Base-by-base conservation (phyloP, 2,888 invertebrate genomes). In the Dolichopus griseipennis region DNA sequence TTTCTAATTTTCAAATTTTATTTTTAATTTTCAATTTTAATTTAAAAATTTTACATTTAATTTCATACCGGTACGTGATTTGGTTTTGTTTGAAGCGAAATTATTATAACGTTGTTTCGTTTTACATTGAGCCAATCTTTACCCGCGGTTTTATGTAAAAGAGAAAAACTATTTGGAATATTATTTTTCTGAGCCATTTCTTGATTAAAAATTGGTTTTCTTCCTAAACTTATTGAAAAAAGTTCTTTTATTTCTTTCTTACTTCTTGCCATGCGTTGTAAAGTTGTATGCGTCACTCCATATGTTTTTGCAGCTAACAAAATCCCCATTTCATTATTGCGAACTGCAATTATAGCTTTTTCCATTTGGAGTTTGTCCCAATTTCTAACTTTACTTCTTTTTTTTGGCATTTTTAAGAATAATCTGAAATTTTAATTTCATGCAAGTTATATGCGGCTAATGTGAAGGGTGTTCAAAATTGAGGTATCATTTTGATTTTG, bases 181-280 rank as follows among this genome's bases (percentile, higher is more conserved):
- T 61, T 43, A 15, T 70, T 70, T 69, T 65, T 62, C 67, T 70
- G 68, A 66, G 68, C 68, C 18, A 72, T 67, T 66, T 69, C 63
- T 62, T 33, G 43, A 43, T 43, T 64, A 66, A 71, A 72, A 67
- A 69, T 41, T 52, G 68, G 69, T 22, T 70, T 70, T 21, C 69
- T 66, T 62, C 66, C 69, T 67, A 72, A 64, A 67, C 65, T 67
- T 43, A 67, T 70, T 61, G 68, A 20, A 22, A 67, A 27, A 41
- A 68, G 37, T 41, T 66, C 66, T 21, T 69, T n/a, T 18, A 67
- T 64, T 33, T 64, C 12, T 64, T 66, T 67, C n/a, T 52, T 41
- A 43, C 66, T 68, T 66, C 66, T 66, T 10, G 65, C 66, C 67
- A 68, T 68, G 18, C 41, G 37, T 61, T 69, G 66, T 18, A 69